Evolutionary conservation across 1,140 invertebrate species (phyloP).

Genomic region (Drosophila azteca): DNA sequence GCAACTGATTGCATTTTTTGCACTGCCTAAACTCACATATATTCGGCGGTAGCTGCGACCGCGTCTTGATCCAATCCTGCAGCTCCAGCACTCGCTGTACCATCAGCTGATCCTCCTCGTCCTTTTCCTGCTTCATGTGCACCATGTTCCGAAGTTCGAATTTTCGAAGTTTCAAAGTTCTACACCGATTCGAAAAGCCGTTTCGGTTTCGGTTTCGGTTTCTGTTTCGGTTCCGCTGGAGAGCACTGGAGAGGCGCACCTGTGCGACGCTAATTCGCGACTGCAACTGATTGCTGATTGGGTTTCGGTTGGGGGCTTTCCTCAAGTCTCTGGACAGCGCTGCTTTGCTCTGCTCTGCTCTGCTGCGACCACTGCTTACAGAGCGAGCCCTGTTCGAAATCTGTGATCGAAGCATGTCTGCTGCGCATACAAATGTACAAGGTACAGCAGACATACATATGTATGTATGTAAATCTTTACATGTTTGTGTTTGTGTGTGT

Average conservation of each 20-base stretch:
- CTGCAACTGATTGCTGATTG: slow-evolving; percentile 71
- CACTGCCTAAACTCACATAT: slow-evolving; percentile 85
- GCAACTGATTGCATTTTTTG: not conserved
- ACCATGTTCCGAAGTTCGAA: slow-evolving; percentile 43
- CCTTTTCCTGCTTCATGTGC: slow-evolving; percentile 45
- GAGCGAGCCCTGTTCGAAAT: not conserved
- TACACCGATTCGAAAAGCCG: no score
- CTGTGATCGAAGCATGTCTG: slow-evolving; percentile 8
- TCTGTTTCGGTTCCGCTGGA: not conserved
- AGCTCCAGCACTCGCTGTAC: slow-evolving; percentile 85
- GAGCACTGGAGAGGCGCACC: slow-evolving; percentile 47
- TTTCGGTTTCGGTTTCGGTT: no score
- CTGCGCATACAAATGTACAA: no score
- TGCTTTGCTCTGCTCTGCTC: slow-evolving; percentile 21
- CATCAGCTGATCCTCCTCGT: slow-evolving; percentile 83
- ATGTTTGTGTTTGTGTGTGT: no score
- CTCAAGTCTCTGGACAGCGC: slow-evolving; percentile 15
- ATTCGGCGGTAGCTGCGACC: slow-evolving; percentile 90
- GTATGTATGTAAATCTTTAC: no score
- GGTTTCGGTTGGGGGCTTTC: slow-evolving; percentile 37
- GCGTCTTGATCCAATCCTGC: slow-evolving; percentile 89
- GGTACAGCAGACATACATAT: no score
- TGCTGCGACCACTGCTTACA: slow-evolving; percentile 30
- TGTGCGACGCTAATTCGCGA: slow-evolving; percentile 75
- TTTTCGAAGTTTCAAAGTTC: no score